Evolutionary conservation across 2,113 vertebrate genomes (phyloP).

Genomic region (Notechis scutatus): DNA sequence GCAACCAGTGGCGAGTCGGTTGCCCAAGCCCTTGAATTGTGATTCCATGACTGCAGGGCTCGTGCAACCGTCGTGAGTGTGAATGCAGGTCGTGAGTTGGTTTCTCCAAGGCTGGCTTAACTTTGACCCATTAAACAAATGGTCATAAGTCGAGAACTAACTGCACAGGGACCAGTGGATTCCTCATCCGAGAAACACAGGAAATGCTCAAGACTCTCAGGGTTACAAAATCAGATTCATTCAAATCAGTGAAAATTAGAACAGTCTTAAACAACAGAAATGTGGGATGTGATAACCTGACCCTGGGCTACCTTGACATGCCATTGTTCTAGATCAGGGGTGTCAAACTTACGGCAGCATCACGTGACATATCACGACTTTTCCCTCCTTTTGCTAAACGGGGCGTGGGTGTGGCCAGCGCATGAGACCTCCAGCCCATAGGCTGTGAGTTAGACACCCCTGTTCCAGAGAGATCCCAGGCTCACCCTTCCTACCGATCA

Average conservation of each 20-base stretch:
- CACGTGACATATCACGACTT: too few relatives aligned
- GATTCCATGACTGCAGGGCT: not conserved
- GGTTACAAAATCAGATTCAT: not conserved
- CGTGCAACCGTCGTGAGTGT: not conserved
- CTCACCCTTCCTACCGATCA: not conserved
- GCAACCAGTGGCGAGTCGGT: too few relatives aligned
- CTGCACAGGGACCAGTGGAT: not conserved
- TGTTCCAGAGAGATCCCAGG: not conserved
- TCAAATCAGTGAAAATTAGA: not conserved
- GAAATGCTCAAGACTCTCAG: not conserved
- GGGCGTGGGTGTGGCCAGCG: too few relatives aligned
- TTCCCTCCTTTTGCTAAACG: too few relatives aligned
- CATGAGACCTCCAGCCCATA: too few relatives aligned
- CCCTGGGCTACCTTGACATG: not conserved
- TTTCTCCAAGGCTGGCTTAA: not conserved
- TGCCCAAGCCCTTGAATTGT: too few relatives aligned
- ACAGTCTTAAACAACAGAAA: not conserved
- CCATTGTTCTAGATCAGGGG: not conserved
- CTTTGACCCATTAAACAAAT: not conserved
- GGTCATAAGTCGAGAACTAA: not conserved
- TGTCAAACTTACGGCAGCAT: too few relatives aligned
- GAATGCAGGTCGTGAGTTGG: not conserved
- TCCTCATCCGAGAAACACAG: not conserved
- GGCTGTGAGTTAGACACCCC: too few relatives aligned
- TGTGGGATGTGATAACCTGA: not conserved